A percentile compares a stretch with the other conserved stretches of the same genome.
Conservation (phyloP, 2,888 invertebrate genomes). For the Clostera curtula region DNA sequence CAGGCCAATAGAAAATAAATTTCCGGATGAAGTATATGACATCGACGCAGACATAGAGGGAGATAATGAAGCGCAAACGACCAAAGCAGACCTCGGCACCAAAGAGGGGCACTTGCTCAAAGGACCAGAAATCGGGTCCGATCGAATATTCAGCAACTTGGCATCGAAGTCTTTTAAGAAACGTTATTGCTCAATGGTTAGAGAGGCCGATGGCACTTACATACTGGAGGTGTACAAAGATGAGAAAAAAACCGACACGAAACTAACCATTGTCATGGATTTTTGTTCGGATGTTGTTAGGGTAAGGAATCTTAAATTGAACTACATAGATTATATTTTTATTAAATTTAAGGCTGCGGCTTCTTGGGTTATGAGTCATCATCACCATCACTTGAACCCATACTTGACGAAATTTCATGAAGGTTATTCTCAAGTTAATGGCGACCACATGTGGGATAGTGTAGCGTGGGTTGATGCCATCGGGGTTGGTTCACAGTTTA, state of each 20-base stretch:
- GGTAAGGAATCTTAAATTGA: constrained; percentile 57
- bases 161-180: constrained; percentile 95
- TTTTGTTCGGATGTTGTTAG: constrained; percentile 92
- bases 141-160: constrained; percentile 92
- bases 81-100: constrained; percentile 84
- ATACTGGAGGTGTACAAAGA: constrained; percentile 95
- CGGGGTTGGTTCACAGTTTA: too few species aligned
- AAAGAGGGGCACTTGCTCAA: constrained; percentile 94
- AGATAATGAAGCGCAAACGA: constrained; percentile 81
- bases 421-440: too few species aligned
- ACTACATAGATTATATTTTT: neutral
- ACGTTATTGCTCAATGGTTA: constrained; percentile 89
- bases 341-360: too few species aligned
- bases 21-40: constrained; percentile 89
- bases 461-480: too few species aligned
- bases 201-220: constrained; percentile 93
- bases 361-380: too few species aligned
- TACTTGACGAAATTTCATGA: too few species aligned
- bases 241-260: constrained; percentile 92
- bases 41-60: constrained; percentile 90
- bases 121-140: constrained; percentile 92
- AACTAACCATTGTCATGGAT: constrained; percentile 94
- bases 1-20: constrained; percentile 54
- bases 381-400: too few species aligned
- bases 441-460: too few species aligned